These are phyloP conservation scores for Scaptomyza hsui DNA, from an alignment of 1,140 invertebrate genomes.

Conservation along the genomic window DNA sequence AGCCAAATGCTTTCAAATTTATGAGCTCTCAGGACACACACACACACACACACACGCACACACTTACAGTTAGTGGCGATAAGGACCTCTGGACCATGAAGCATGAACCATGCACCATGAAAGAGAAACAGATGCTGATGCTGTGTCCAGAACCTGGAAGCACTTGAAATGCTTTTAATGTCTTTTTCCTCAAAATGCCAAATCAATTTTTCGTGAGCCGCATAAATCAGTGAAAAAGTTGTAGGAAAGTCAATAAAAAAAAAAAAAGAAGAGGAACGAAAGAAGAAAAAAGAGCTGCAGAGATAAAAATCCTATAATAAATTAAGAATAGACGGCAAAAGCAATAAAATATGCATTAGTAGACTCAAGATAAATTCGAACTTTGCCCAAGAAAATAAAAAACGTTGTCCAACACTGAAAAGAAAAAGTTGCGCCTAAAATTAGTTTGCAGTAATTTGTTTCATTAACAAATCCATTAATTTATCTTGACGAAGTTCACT, in stretches of 20 bases:
- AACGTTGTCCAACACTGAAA: not conserved
- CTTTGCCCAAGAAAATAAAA: not conserved
- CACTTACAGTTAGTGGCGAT: no score
- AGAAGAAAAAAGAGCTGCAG: not conserved
- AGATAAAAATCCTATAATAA: constrained; percentile 62
- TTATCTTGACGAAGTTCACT: constrained; percentile 26
- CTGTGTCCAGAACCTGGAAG: constrained; percentile 29
- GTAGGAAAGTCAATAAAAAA: constrained; percentile 41
- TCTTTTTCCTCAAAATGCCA: constrained; percentile 46
- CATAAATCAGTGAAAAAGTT: constrained; percentile 59
- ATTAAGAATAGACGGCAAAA: constrained; percentile 34
- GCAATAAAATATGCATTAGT: constrained; percentile 48
- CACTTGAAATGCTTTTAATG: constrained; percentile 62
- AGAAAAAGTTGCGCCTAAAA: constrained; percentile 18
- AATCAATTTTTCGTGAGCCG: constrained; percentile 66
- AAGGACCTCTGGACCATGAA: constrained; percentile 39
- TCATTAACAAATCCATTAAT: constrained; percentile 52
- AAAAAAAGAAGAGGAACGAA: constrained; percentile 6
- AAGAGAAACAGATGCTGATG: constrained; percentile 19
- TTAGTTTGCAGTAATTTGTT: constrained; percentile 48
- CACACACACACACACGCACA: not conserved
- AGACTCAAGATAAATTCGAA: not conserved
- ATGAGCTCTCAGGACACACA: constrained; percentile 52
- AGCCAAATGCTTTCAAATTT: constrained; percentile 46
- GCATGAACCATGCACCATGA: constrained; percentile 11